Conservation (phyloP, 2,113 vertebrate species). For the Corvus hawaiiensis region DNA sequence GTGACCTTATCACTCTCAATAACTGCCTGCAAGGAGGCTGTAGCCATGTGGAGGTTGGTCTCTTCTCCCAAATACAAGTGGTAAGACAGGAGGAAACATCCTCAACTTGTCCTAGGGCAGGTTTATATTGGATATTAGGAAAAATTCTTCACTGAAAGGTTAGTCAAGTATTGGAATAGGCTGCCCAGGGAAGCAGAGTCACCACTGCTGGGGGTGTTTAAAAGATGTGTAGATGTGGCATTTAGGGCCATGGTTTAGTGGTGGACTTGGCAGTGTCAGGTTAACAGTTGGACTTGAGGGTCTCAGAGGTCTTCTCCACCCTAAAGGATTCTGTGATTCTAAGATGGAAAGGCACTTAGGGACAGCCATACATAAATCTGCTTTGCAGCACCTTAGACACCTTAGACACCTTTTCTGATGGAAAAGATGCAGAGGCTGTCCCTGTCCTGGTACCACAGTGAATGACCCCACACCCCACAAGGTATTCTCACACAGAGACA, state of each 20-base stretch:
- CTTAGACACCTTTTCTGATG: no score
- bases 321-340: background rate
- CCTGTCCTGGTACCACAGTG: background rate
- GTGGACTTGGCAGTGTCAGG: background rate
- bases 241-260: background rate
- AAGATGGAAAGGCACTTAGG: background rate
- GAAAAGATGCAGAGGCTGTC: background rate
- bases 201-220: background rate
- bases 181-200: background rate
- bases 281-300: no score
- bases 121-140: background rate
- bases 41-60: accelerated
- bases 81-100: background rate
- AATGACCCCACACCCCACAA: background rate
- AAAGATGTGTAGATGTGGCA: background rate
- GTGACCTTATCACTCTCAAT: background rate
- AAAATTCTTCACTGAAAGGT: background rate
- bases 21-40: background rate
- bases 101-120: background rate
- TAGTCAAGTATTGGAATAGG: background rate
- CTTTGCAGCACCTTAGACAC: background rate
- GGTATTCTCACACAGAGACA: background rate
- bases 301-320: background rate
- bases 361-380: background rate
- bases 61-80: background rate